Percentiles rank a stretch among this genome's conserved stretches.
Evolutionary conservation across 2,888 invertebrate genomes (phyloP).

Genomic region (Cylloceria caligata): DNA sequence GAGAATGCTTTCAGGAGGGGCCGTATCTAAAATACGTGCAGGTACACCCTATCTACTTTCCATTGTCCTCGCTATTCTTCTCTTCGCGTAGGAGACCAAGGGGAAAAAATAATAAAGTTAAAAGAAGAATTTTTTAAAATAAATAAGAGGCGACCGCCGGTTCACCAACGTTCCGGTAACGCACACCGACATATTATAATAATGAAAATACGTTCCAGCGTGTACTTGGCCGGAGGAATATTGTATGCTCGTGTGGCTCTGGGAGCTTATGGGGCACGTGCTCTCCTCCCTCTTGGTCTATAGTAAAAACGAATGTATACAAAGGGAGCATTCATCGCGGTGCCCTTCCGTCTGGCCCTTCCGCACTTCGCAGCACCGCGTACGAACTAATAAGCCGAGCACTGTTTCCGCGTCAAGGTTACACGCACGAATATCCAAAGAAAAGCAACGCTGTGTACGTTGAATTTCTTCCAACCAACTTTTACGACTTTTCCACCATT

Average conservation of each 20-base stretch:
- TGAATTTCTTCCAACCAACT: background rate
- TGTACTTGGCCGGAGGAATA: slow-evolving; percentile 2
- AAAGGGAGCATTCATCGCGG: slow-evolving; percentile 69
- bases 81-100: slow-evolving; percentile 52
- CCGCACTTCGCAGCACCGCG: background rate
- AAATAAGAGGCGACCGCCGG: background rate
- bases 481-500: background rate
- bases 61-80: slow-evolving; percentile 61
- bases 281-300: background rate
- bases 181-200: background rate
- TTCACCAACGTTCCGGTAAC: background rate
- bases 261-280: slow-evolving; percentile 29
- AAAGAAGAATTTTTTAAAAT: background rate
- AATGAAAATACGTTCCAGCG: slow-evolving; percentile 7
- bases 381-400: slow-evolving; percentile 69
- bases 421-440: background rate
- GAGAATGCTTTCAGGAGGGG: slow-evolving; percentile 26
- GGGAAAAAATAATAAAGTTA: slow-evolving; percentile 14
- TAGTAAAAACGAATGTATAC: slow-evolving; percentile 48
- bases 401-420: slow-evolving; percentile 65
- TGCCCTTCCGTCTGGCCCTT: slow-evolving; percentile 35
- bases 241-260: background rate
- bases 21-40: slow-evolving; percentile 60
- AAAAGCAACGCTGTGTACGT: background rate
- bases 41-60: slow-evolving; percentile 53